A percentile compares a stretch with the other conserved stretches of the same genome.
Evolutionary conservation across 2,113 vertebrate species (phyloP).

Genomic region (Actenoides hombroni): DNA sequence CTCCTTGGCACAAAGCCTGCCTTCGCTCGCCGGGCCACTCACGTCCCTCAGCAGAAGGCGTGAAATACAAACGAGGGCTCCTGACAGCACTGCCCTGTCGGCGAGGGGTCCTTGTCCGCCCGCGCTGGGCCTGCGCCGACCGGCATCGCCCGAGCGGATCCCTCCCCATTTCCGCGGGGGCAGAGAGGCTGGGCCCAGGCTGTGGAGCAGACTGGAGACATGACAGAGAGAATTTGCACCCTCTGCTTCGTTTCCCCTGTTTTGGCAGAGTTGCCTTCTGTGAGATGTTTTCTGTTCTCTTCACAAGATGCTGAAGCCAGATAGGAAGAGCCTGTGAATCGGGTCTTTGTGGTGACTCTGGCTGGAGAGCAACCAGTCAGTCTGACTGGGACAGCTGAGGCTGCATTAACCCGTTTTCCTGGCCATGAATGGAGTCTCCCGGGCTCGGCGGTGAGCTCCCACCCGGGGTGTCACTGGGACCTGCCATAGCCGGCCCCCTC

Average conservation of each 20-base stretch:
- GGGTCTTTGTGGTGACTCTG: conserved; percentile 59
- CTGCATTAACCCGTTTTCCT: not conserved
- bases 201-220: not conserved
- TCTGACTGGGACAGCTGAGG: conserved; percentile 46
- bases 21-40: not conserved
- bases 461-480: not conserved
- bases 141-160: not conserved
- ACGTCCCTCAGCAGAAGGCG: not conserved
- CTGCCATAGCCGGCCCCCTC: fast-evolving
- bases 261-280: conserved; percentile 51
- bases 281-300: conserved; percentile 67
- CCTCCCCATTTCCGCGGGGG: not conserved
- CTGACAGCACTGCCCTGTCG: not conserved
- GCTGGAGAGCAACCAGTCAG: conserved; percentile 35
- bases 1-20: not conserved
- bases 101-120: fast-evolving
- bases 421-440: not conserved
- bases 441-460: not conserved
- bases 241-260: conserved; percentile 55
- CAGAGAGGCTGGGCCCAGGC: not conserved
- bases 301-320: conserved; percentile 33
- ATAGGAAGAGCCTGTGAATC: conserved; percentile 58
- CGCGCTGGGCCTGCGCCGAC: not conserved
- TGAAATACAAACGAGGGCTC: not conserved
- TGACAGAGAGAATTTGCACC: conserved; percentile 50